Evolutionary conservation across 2,797 vertebrate species (phyloP), one percentile per base, ranked within the genome.

Genomic region (Crenuchus spilurus): DNA sequence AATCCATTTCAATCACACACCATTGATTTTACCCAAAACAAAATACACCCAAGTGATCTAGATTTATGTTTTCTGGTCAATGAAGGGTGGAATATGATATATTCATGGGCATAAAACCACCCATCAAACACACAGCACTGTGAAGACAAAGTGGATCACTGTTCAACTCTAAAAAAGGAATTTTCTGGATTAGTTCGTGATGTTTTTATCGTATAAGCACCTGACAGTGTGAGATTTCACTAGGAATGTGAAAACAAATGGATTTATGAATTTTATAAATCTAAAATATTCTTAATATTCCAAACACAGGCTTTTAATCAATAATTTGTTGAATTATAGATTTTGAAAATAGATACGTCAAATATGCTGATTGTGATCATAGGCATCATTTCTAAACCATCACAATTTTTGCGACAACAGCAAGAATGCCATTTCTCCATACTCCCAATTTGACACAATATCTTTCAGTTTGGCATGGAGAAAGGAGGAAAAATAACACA

Each of bases 1-100:
- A 80, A 79, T 86, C 84, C 83, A 84, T 88, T 81, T 84, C 86
- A 83, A 85, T 84, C 89, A 87, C 87, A 83, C 86, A 80, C 82
- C 81, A 80, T 72, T 86, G 80, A 60, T 84, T 88, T 85, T 78
- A 55, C 80, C 46, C 11, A 61, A 67, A 83, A 82, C 73, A 87
- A 82, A 86, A 66, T 13, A 60, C 67, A 80, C 82, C 81, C 80
- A 86, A 84, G 82, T 79, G 87, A 84, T 82, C 63, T 61, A 80
- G 84, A 82, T 70, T 83, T 68, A 83, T 75, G 79, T 75, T 76
- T 68, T 81, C 83, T 82, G 85, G 76, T 80, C 62, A 69, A 14
- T 70, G 60, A 54, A 77, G 69, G 31, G 30, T 46, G 24, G 33
- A 60, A 52, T 67, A 46, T 44, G 35, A 75, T 70, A 28, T 49